phyloP scores from a whole-genome alignment of 2,888 invertebrate species.

The Drosophila ustulata region DNA sequence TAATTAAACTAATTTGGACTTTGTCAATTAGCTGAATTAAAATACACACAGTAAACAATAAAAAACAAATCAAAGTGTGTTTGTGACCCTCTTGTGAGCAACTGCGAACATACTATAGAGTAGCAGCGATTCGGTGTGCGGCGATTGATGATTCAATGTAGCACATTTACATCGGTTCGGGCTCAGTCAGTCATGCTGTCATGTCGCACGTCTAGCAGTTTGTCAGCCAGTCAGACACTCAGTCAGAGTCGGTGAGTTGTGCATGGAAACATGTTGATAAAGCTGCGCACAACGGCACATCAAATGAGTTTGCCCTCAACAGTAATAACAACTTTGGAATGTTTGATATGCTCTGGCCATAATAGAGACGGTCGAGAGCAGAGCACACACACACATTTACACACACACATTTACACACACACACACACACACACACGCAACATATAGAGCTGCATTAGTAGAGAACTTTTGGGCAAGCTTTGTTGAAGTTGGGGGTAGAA shows the following conservation, averaged over 20 bases:
- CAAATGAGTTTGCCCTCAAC: conserved; percentile 23
- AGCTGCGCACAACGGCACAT: conserved; percentile 23
- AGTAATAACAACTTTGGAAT: conserved; percentile 37
- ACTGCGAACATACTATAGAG: neutral
- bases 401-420: neutral
- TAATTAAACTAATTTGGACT: too few relatives aligned
- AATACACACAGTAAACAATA: too few relatives aligned
- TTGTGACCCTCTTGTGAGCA: neutral
- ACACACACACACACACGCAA: neutral
- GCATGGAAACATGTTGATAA: conserved; percentile 54
- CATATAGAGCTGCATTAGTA: neutral
- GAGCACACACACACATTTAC: neutral
- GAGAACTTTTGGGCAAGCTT: conserved; percentile 11
- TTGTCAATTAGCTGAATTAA: too few relatives aligned
- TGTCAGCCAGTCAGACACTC: conserved; percentile 21
- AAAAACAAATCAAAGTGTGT: too few relatives aligned
- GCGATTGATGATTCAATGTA: neutral
- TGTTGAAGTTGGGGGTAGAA: conserved; percentile 1
- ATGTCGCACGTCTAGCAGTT: neutral
- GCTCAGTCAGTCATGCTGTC: neutral
- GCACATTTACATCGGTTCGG: conserved; percentile 1
- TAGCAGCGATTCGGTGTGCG: neutral
- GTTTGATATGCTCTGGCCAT: conserved; percentile 33
- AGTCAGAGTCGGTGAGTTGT: neutral
- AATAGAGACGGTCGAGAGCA: conserved; percentile 10